phyloP scores from a whole-genome alignment of 2,113 vertebrate species.

The Petrocephalus microphthalmus region DNA sequence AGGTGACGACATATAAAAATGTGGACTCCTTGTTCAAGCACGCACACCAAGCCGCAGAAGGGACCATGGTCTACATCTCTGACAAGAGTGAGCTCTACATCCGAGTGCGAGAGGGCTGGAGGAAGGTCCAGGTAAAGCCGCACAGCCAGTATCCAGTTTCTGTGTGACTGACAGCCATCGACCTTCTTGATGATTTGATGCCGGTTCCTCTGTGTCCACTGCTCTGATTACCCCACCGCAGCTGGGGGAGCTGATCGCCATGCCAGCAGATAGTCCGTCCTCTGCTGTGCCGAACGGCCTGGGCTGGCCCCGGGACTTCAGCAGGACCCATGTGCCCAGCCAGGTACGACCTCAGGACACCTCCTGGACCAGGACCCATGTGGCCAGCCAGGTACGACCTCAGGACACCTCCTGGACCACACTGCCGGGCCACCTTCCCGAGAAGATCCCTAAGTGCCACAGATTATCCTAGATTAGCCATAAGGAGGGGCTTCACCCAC shows the following conservation, averaged over 20 bases:
- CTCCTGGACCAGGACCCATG: neutral
- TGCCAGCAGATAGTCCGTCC: conserved; percentile 47
- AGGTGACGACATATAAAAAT: conserved; percentile 67
- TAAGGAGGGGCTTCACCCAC: neutral
- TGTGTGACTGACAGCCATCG: neutral
- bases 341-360: neutral
- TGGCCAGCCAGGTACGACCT: neutral
- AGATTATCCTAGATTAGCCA: neutral
- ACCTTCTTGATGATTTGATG: neutral
- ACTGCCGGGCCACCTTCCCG: neutral
- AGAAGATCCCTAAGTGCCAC: neutral
- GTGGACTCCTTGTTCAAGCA: conserved; percentile 73
- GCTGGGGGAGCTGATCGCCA: conserved; percentile 79
- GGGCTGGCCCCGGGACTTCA: neutral
- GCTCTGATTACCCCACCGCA: conserved; percentile 42
- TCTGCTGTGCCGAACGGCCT: neutral
- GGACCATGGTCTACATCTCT: conserved; percentile 69
- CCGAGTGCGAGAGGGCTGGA: conserved; percentile 84
- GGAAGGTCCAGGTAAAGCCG: conserved; percentile 75
- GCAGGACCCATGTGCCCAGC: neutral
- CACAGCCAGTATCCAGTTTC: neutral
- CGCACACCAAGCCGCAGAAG: conserved; percentile 67
- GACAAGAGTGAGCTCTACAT: conserved; percentile 75
- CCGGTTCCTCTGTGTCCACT: neutral
- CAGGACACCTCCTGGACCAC: neutral